A percentile compares a stretch with the other conserved stretches of the same genome.
Evolutionary conservation across 1,140 invertebrate species (phyloP).

Genomic region (Philotrypesis tridentata): DNA sequence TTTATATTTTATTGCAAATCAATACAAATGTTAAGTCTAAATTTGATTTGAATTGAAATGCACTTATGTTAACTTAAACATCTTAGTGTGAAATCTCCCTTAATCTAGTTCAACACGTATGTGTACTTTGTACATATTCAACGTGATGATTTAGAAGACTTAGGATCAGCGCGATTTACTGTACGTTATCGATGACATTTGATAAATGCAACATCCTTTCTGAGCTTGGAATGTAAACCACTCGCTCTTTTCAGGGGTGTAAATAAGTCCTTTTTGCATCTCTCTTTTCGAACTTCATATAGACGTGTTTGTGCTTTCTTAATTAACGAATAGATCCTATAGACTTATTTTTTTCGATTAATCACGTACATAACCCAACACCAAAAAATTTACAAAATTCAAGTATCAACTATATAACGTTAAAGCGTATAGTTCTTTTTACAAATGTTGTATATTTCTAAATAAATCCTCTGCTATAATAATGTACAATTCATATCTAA

Average conservation of each 20-base stretch:
- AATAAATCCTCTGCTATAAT: slow-evolving; percentile 54
- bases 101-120: background rate
- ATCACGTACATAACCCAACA: slow-evolving; percentile 21
- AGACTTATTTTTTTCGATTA: slow-evolving; percentile 8
- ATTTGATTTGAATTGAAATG: background rate
- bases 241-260: slow-evolving; percentile 48
- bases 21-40: slow-evolving; percentile 9
- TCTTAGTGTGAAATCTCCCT: slow-evolving; percentile 21
- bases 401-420: slow-evolving; percentile 57
- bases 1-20: background rate
- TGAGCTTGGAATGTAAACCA: slow-evolving; percentile 61
- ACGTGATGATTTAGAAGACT: background rate
- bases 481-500: slow-evolving; percentile 58
- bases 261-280: slow-evolving; percentile 28
- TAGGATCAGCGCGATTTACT: slow-evolving; percentile 4
- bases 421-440: slow-evolving; percentile 59
- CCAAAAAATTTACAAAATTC: slow-evolving; percentile 59
- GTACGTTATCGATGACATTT: slow-evolving; percentile 34
- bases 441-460: slow-evolving; percentile 57
- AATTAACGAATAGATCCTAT: slow-evolving; percentile 7
- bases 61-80: background rate
- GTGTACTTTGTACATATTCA: slow-evolving; percentile 24
- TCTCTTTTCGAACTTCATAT: background rate
- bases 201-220: slow-evolving; percentile 56
- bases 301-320: background rate